Evolutionary conservation across 2,888 invertebrate species (phyloP), one percentile per base, ranked within the genome.

Genomic region (Rhagonycha lutea): DNA sequence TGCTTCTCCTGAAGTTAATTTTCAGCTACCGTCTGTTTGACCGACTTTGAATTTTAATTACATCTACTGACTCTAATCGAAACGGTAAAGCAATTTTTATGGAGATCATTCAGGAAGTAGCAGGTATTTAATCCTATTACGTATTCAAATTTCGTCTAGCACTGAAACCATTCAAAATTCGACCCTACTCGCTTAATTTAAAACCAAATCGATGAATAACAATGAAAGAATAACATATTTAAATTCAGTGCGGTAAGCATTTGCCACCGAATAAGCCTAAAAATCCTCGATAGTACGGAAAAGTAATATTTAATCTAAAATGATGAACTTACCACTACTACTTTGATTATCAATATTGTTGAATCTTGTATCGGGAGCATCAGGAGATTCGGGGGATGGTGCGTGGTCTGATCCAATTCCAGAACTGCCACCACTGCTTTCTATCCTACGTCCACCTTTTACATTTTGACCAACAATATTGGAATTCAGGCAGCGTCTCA

Each of bases 381-480:
- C 87, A 10, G 87, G 87, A 70, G 86, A 85, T 81, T 94, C 94
- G 0, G 96, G 96, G 73, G 95, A 95, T 0, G 95, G 96, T 0
- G 96, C 96, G 84, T 96, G 91, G 83, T 96, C 96, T 12, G 96
- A 96, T 10, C 96, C 96, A 72, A 96, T 96, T 0, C 96, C 96
- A 5, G 95, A 95, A 81, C 96, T 96, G 0, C 95, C 95, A 0
- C 96, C 94, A 72, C 87, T 87, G 70, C 87, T 87, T 77, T 87
- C 88, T 61, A 84, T 78, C 47, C 86, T 78, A 28, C 84, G 82
- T 32, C 79, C 77, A 68, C 74, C 81, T 72, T 86, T 86, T 7
- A 82, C 85, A 80, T 89, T 90, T 74, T 89, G 89, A 18, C 91
- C 91, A 11, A 91, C 91, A 60, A 94, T 94, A 82, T 92, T 93